phyloP scores from a whole-genome alignment of 2,797 vertebrate genomes.

The Taenioides sp. region DNA sequence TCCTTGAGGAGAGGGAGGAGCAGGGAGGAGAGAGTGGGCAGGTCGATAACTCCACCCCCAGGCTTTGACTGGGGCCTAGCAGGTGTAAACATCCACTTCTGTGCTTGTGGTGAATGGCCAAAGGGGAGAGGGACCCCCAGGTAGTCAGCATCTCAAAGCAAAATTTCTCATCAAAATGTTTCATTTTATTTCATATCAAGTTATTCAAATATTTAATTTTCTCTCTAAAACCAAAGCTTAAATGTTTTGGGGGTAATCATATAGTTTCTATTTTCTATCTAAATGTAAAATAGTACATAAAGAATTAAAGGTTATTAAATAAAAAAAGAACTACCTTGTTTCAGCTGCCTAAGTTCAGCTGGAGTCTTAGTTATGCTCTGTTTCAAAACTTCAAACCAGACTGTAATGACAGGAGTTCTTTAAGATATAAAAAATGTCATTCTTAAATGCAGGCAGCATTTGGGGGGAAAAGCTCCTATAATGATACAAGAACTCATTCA shows the following conservation, averaged over 20 bases:
- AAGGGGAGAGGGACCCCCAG: constrained; percentile 58
- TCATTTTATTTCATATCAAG: not conserved
- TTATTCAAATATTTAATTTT: not conserved
- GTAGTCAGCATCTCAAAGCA: constrained; percentile 62
- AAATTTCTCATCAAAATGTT: not conserved
- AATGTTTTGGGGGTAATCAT: not conserved
- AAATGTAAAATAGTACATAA: not conserved
- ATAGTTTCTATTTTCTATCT: too few species aligned
- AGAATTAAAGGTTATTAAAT: not conserved
- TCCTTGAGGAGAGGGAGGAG: constrained; percentile 76
- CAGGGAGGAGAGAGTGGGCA: constrained; percentile 74
- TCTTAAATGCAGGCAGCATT: constrained; percentile 50
- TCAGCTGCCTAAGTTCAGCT: too few species aligned
- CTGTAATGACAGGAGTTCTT: constrained; percentile 21
- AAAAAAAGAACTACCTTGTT: too few species aligned
- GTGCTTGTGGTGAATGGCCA: constrained; percentile 64
- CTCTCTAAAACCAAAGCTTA: too few species aligned
- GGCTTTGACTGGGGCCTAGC: constrained; percentile 76
- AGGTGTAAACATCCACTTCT: constrained; percentile 80
- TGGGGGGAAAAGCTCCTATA: constrained; percentile 46
- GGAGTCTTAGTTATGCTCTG: not conserved
- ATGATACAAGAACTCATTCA: constrained; percentile 63
- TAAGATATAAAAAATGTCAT: constrained; percentile 45
- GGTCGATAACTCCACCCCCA: constrained; percentile 76
- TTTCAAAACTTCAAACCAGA: not conserved